Base-by-base conservation (phyloP, 2,888 invertebrate species). In the Panopea generosa region DNA sequence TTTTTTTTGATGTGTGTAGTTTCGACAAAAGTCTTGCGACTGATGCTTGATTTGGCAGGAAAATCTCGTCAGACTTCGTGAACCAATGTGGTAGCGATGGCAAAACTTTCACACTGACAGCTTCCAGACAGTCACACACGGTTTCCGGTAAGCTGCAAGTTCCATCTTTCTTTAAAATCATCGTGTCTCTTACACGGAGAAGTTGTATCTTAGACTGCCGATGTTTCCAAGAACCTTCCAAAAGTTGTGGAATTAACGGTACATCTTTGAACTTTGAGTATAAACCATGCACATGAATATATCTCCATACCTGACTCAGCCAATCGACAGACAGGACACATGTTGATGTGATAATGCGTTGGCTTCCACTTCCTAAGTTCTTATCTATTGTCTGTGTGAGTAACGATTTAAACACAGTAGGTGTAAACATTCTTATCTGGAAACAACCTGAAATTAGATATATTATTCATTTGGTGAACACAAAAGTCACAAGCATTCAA, bases 201-300 rank as follows among this genome's bases (percentile, higher is more conserved):
- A 67, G 49, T 18, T 67, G 38, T 9, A 67, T 29, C n/a, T 22
- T 49, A n/a, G n/a, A n/a, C 4, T 2, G 0, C 27, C 49, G 47
- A 50, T 49, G 9, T 3, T 1, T 2, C 56, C 38, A 67, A 27
- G 26, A 33, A 1, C 50, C 50, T 2, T 22, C 11, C 3, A 45
- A 4, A 18, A 40, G 26, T 14, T 47, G 11, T 24, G 67, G 67
- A 11, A 67, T 33, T 6, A 67, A 38, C 9, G 49, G 67, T 0
- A 67, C 47, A 40, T 67, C 50, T 59, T 47, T 40, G 49, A 67
- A 49, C 16, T 45, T 20, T 18, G 45, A 16, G 16, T 9, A 3
- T 4, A 20, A 9, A 6, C n/a, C 16, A 45, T 16, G 45, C 3
- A 6, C 3, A 16, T 3, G 3, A 16, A 45, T 18, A 45, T 9